Conservation (phyloP, 2,113 vertebrate species). For the Zosterops lateralis region DNA sequence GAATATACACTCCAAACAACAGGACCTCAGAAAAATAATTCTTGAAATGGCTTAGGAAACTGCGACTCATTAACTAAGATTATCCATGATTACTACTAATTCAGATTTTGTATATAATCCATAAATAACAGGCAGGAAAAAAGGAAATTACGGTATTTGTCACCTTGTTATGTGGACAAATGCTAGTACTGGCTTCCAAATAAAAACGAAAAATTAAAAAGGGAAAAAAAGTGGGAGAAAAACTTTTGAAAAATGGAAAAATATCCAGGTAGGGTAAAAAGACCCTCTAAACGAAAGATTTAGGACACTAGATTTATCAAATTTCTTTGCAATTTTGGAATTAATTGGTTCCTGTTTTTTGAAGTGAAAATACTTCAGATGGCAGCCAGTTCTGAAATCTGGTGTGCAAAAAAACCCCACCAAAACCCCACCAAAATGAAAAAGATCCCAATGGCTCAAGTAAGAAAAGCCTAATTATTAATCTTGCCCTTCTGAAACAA, state of each 20-base stretch:
- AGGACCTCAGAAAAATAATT: not conserved
- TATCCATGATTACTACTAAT: not conserved
- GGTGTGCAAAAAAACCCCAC: not conserved
- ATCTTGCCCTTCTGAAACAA: not conserved
- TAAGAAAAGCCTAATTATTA: not conserved
- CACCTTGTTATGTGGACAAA: not conserved
- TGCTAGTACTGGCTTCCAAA: not conserved
- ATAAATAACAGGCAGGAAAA: not conserved
- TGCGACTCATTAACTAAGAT: not conserved
- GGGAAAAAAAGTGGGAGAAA: not conserved
- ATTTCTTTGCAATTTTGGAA: not conserved
- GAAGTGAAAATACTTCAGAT: not conserved
- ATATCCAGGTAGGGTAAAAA: not conserved
- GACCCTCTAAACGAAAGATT: not conserved
- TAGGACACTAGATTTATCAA: not conserved
- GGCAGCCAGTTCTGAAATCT: not conserved
- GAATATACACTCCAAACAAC: not conserved
- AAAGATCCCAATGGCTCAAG: not conserved
- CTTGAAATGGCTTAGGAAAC: not conserved
- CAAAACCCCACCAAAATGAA: fast-evolving
- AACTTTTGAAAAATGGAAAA: not conserved
- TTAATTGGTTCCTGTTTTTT: not conserved
- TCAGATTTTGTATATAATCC: not conserved
- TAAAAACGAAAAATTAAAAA: not conserved
- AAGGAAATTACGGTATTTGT: not conserved